Conservation (phyloP, 2,888 invertebrate genomes). For the Drosophila birchii region DNA sequence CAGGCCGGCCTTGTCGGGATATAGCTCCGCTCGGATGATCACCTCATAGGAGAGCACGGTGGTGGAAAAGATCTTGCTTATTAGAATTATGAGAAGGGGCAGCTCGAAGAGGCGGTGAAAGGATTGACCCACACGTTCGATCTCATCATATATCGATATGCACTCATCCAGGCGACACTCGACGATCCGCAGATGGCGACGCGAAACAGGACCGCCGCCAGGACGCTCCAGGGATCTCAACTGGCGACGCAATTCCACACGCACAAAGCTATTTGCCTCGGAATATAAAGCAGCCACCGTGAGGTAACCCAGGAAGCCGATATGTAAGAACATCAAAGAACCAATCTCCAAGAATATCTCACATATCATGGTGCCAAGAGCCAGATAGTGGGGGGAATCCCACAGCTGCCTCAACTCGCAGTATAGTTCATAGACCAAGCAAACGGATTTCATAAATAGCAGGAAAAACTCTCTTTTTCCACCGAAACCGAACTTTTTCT, state of each 20-base stretch:
- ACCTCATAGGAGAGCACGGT: slow-evolving; percentile 40
- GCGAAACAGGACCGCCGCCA: slow-evolving; percentile 4
- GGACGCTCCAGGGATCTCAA: slow-evolving; percentile 34
- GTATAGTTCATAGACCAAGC: slow-evolving; percentile 48
- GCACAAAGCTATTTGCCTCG: slow-evolving; percentile 56
- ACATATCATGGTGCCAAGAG: accelerated
- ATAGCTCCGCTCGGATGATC: slow-evolving; percentile 8
- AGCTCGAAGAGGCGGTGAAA: slow-evolving; percentile 61
- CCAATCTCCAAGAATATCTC: slow-evolving; percentile 29
- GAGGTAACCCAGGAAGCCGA: slow-evolving; percentile 62
- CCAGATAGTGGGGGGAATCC: neutral
- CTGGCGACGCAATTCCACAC: slow-evolving; percentile 44
- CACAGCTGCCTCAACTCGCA: accelerated
- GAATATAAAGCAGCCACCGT: slow-evolving; percentile 59
- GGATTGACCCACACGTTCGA: slow-evolving; percentile 39
- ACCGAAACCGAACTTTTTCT: slow-evolving; percentile 40
- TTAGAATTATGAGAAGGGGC: slow-evolving; percentile 47
- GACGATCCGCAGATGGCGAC: slow-evolving; percentile 20
- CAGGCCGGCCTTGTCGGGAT: slow-evolving; percentile 11
- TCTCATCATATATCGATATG: slow-evolving; percentile 57
- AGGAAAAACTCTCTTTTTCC: slow-evolving; percentile 49
- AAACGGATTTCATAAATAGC: slow-evolving; percentile 36
- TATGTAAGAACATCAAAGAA: slow-evolving; percentile 46
- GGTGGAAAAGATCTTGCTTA: slow-evolving; percentile 43
- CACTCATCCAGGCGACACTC: slow-evolving; percentile 51